Conservation (phyloP, 2,797 vertebrate genomes). For the Channa striata region DNA sequence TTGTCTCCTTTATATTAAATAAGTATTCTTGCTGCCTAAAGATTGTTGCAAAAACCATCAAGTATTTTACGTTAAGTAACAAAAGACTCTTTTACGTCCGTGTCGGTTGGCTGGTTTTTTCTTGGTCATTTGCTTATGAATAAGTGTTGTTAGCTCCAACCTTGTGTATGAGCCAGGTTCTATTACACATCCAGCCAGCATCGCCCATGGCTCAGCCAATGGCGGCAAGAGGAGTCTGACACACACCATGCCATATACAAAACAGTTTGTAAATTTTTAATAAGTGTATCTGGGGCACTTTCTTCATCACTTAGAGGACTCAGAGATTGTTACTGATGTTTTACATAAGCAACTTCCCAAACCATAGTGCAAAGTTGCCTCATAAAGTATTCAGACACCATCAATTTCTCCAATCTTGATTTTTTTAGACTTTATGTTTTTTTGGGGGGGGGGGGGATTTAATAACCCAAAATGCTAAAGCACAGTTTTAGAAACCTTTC, state of each 20-base stretch:
- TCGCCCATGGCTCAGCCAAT: slow-evolving; percentile 44
- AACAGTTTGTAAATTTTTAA: slow-evolving; percentile 64
- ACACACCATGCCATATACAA: slow-evolving; percentile 50
- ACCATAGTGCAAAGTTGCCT: slow-evolving; percentile 7
- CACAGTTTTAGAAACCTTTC: neutral
- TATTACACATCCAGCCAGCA: slow-evolving; percentile 20
- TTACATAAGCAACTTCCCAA: slow-evolving; percentile 42
- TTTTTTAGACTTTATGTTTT: too few relatives aligned
- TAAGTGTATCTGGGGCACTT: slow-evolving; percentile 55
- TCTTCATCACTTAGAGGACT: slow-evolving; percentile 44
- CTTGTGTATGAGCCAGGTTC: slow-evolving; percentile 25
- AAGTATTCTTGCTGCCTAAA: slow-evolving; percentile 21
- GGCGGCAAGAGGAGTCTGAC: slow-evolving; percentile 35
- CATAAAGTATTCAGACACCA: too few relatives aligned
- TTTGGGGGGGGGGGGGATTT: neutral
- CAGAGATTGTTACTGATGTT: slow-evolving; percentile 36
- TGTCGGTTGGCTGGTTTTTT: neutral
- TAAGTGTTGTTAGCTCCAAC: slow-evolving; percentile 4
- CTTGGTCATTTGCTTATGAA: slow-evolving; percentile 28
- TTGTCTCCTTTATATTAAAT: slow-evolving; percentile 34
- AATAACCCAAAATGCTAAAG: neutral
- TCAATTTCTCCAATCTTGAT: too few relatives aligned
- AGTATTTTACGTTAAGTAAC: slow-evolving; percentile 15
- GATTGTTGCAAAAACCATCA: slow-evolving; percentile 37
- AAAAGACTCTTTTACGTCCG: neutral